phyloP scores from a whole-genome alignment of 2,888 invertebrate genomes.

The Ophioninae sp. region DNA sequence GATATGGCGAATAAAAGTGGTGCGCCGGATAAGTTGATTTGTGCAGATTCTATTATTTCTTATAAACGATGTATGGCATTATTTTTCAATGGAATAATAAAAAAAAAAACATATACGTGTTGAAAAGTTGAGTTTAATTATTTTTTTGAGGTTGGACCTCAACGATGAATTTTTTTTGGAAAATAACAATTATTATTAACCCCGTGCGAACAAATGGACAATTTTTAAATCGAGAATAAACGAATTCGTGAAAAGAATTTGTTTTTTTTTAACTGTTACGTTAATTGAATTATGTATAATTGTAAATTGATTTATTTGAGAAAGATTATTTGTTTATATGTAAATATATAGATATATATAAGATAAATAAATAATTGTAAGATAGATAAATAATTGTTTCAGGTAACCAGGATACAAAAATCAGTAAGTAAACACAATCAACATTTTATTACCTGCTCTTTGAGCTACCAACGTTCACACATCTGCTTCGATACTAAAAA shows the following conservation, averaged over 20 bases:
- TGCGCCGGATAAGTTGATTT: slow-evolving; percentile 78
- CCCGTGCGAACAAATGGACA: no score
- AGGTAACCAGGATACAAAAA: not conserved
- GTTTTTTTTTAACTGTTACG: not conserved
- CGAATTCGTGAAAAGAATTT: not conserved
- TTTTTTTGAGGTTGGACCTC: slow-evolving; percentile 3
- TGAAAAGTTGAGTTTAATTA: slow-evolving; percentile 64
- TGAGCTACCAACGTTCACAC: not conserved
- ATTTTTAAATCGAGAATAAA: not conserved
- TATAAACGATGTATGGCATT: slow-evolving; percentile 77
- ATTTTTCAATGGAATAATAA: slow-evolving; percentile 80
- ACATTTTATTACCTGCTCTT: not conserved
- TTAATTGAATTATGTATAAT: not conserved
- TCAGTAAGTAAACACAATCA: not conserved
- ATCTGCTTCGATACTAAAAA: not conserved
- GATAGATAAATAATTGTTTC: not conserved
- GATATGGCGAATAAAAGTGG: slow-evolving; percentile 74
- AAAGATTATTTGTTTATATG: not conserved
- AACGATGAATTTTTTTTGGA: not conserved
- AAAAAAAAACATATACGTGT: slow-evolving; percentile 79
- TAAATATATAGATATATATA: no score
- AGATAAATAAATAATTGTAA: not conserved
- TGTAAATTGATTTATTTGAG: not conserved
- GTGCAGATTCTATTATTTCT: slow-evolving; percentile 80
- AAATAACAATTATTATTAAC: not conserved